Percentiles rank a stretch among this genome's conserved stretches.
phyloP scores from a whole-genome alignment of 2,888 invertebrate species.

The Noctuana brunneofusca region DNA sequence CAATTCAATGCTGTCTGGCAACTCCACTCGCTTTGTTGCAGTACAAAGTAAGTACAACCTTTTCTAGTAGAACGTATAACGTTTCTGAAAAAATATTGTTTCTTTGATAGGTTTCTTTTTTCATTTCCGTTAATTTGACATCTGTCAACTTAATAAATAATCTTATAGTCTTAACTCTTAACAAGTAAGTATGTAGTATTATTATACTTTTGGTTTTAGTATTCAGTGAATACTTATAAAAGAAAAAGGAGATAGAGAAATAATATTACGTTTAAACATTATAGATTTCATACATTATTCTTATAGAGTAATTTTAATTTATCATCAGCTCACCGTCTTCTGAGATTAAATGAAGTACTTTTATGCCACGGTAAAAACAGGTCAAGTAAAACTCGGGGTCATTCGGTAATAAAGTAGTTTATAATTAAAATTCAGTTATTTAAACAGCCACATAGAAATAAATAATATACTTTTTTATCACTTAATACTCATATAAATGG shows the following conservation, averaged over 20 bases:
- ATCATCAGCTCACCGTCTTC: background rate
- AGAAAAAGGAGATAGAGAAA: too few relatives aligned
- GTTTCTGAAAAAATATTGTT: background rate
- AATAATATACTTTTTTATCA: too few relatives aligned
- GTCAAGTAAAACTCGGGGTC: constrained; percentile 15
- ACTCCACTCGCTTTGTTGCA: constrained; percentile 3
- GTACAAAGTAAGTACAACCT: background rate
- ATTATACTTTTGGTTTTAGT: too few relatives aligned
- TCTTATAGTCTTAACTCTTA: too few relatives aligned
- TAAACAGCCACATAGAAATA: too few relatives aligned
- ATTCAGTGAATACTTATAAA: too few relatives aligned
- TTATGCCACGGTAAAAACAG: constrained; percentile 21
- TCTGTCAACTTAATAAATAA: too few relatives aligned
- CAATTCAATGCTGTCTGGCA: constrained; percentile 17
- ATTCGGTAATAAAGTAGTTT: constrained; percentile 6
- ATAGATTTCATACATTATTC: too few relatives aligned
- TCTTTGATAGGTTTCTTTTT: background rate
- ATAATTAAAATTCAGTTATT: constrained; percentile 5
- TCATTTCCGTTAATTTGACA: too few relatives aligned
- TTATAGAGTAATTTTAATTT: background rate
- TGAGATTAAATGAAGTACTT: constrained; percentile 18
- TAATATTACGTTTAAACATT: too few relatives aligned
- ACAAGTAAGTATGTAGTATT: too few relatives aligned
- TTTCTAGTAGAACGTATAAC: background rate
- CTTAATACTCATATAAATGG: background rate